Evolutionary conservation across 2,888 invertebrate species (phyloP), one percentile per base, ranked within the genome.

Genomic region (Eledone cirrhosa): DNA sequence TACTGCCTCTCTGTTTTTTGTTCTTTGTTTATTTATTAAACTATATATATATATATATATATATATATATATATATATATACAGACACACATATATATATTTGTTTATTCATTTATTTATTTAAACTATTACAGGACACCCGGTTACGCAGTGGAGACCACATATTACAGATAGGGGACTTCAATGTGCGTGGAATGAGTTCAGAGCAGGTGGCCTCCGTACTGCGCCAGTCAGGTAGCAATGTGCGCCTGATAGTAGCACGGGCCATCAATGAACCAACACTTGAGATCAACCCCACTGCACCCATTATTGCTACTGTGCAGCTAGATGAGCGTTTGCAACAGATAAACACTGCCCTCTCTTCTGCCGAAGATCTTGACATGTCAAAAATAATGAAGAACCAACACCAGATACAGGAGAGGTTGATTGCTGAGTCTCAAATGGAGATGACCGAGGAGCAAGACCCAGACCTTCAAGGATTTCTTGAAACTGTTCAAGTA

Each of bases 131-230:
- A 0, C 91, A 97, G 96, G 98, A 99, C 92, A 96, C 95, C 81
- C 94, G 98, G 78, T 93, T 99, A 84, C 97, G 96, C 91, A 96
- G 97, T 91, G 99, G 99, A 14, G 99, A 99, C 92, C 99, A 99
- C 92, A 95, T 99, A 87, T 93, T 99, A 86, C 98, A 99, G 92
- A 92, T 92, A 74, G 92, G 92, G 11, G 95, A 97, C 85, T 96
- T 98, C 85, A 97, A 97, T 92, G 93, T 99, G 85, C 94, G 97
- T 78, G 98, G 99, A 80, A 96, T 98, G 94, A 96, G 96, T 82
- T 97, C 97, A 78, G 99, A 99, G 91, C 92, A 93, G 92, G 98
- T 98, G 86, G 98, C 98, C 31, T 95, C 97, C 27, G 98, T 99
- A 82, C 92, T 99, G 82, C 94, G 98, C 41, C 97, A 98, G 91